Percentiles rank a stretch among this genome's conserved stretches.
phyloP scores from a whole-genome alignment of 2,113 vertebrate species.

The Tragelaphus strepsiceros region DNA sequence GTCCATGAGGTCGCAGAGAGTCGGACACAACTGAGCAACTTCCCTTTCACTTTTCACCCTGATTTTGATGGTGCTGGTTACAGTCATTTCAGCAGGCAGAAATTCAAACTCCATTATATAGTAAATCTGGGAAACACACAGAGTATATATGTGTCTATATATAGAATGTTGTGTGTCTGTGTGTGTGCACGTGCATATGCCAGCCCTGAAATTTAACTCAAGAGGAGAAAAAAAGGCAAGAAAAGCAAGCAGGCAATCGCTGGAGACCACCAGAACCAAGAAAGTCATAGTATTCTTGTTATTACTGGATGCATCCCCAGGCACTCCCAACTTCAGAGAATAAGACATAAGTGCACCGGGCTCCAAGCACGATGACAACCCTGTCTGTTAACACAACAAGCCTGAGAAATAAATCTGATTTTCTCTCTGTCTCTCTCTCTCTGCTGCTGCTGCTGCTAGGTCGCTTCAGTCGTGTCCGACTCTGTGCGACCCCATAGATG shows the following conservation, averaged over 20 bases:
- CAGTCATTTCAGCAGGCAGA: not conserved
- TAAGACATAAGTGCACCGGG: accelerated
- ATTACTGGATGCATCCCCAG: not conserved
- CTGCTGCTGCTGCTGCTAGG: not conserved
- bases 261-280: not conserved
- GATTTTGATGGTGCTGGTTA: not conserved
- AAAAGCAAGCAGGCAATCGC: not conserved
- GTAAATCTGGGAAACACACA: not conserved
- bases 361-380: not conserved
- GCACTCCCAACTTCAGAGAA: not conserved
- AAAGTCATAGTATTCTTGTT: not conserved
- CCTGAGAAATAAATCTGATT: not conserved
- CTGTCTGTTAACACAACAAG: not conserved
- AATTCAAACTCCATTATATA: accelerated
- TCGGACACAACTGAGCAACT: not conserved
- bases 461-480: too few species aligned
- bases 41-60: not conserved
- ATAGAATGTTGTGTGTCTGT: not conserved
- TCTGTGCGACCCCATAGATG: too few species aligned
- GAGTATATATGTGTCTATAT: too few species aligned
- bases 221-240: too few species aligned
- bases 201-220: not conserved
- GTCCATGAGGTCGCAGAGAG: accelerated
- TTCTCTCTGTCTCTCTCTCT: not conserved
- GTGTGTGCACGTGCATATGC: not conserved